Evolutionary conservation across 30 jellyfish, hydroid and myxozoan species (phyloP).

Genomic region (Aurelia coerulea): DNA sequence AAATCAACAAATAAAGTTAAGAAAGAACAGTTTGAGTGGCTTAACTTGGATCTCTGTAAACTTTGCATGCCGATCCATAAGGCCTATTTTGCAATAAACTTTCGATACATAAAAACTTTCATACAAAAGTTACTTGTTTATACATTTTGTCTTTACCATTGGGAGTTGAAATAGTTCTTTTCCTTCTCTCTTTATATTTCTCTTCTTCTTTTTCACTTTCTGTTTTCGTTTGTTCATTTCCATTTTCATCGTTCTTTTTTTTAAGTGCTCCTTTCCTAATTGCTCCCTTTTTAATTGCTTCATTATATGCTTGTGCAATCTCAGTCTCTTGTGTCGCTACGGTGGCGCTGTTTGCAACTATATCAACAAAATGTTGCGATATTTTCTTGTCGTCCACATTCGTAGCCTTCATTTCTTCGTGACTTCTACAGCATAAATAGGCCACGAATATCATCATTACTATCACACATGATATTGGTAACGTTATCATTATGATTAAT

Average conservation of each 20-base stretch:
- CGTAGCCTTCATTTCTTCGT: constrained; percentile 39
- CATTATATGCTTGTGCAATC: constrained; percentile 5
- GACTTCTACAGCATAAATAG: constrained; percentile 69
- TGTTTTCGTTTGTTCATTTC: background rate
- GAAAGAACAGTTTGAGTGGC: too few relatives aligned
- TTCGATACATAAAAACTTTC: background rate
- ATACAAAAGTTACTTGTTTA: constrained; percentile 67
- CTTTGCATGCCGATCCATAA: too few relatives aligned
- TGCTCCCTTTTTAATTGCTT: background rate
- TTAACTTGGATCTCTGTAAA: too few relatives aligned
- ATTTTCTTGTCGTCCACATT: constrained; percentile 19
- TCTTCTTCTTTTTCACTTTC: background rate
- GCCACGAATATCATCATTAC: constrained; percentile 60
- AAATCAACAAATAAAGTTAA: too few relatives aligned
- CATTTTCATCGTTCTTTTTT: background rate
- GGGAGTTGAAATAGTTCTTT: constrained; percentile 35
- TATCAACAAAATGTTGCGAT: constrained; percentile 69
- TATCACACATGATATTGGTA: constrained; percentile 63
- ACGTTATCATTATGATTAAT: constrained; percentile 23
- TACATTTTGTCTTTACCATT: constrained; percentile 62
- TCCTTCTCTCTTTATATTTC: constrained; percentile 35
- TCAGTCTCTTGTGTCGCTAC: constrained; percentile 22
- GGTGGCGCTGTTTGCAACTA: constrained; percentile 51
- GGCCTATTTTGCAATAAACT: too few relatives aligned
- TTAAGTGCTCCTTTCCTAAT: background rate